A percentile compares a stretch with the other conserved stretches of the same genome.
phyloP scores from a whole-genome alignment of 2,113 vertebrate species.

The Loxodonta africana region DNA sequence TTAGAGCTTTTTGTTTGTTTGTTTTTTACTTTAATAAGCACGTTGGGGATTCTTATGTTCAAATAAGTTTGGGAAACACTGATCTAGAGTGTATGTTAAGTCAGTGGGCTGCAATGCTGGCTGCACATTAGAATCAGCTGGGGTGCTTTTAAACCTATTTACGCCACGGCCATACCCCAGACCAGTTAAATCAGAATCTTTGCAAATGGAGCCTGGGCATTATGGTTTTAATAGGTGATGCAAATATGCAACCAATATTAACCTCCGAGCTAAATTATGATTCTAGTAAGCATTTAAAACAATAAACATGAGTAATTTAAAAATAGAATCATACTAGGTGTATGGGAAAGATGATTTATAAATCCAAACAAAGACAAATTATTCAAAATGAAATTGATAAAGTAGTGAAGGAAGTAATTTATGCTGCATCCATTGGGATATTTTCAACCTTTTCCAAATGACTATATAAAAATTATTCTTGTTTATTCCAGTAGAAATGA shows the following conservation, averaged over 20 bases:
- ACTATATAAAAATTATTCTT: background rate
- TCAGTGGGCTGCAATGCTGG: background rate
- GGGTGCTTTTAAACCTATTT: background rate
- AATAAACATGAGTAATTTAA: background rate
- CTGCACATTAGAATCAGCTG: background rate
- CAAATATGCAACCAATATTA: background rate
- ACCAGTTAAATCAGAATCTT: background rate
- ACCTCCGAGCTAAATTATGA: background rate
- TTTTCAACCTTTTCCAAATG: background rate
- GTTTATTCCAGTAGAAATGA: background rate
- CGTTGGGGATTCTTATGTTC: background rate
- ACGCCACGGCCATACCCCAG: background rate
- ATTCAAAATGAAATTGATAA: constrained; percentile 8
- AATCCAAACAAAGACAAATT: constrained; percentile 23
- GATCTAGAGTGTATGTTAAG: background rate
- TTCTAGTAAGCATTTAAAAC: background rate
- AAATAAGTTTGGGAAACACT: background rate
- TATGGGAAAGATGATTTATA: background rate
- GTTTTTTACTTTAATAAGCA: background rate
- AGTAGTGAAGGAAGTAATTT: background rate
- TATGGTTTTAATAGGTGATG: background rate
- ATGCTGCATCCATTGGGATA: background rate
- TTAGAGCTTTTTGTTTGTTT: background rate
- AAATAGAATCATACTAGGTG: background rate
- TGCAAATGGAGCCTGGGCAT: background rate